Evolutionary conservation across 2,797 vertebrate genomes (phyloP).

Genomic region (Sebastes jordani): DNA sequence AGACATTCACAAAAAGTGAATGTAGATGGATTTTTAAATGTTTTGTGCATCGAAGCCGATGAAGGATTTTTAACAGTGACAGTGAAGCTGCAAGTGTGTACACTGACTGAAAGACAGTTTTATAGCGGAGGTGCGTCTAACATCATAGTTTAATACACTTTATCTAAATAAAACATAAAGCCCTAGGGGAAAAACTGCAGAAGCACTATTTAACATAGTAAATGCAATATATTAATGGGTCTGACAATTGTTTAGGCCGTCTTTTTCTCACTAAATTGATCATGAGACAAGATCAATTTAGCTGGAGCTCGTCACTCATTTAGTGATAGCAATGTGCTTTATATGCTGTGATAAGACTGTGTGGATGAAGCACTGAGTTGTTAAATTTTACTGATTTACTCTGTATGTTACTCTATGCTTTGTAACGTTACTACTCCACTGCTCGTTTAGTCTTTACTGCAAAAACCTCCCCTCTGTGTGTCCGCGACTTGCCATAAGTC

Average conservation of each 20-base stretch:
- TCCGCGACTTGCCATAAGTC: no score
- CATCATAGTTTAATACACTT: not conserved
- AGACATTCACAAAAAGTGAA: not conserved
- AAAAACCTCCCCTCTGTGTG: no score
- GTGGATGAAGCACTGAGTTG: no score
- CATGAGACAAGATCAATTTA: not conserved
- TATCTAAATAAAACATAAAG: not conserved
- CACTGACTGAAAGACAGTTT: not conserved
- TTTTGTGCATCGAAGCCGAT: slow-evolving; percentile 15
- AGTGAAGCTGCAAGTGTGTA: not conserved
- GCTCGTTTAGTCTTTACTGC: no score
- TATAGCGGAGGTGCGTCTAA: not conserved
- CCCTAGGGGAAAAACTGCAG: not conserved
- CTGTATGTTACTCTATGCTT: no score
- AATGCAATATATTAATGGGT: not conserved
- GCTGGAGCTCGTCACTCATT: no score
- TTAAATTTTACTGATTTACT: no score
- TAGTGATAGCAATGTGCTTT: no score
- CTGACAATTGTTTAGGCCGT: not conserved
- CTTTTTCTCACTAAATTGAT: not conserved
- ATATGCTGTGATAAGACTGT: no score
- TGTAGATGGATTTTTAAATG: not conserved
- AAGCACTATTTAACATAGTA: not conserved
- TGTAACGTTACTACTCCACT: no score
- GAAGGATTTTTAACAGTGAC: not conserved